phyloP scores from a whole-genome alignment of 2,797 vertebrate genomes.

The Gallinago solitaria region DNA sequence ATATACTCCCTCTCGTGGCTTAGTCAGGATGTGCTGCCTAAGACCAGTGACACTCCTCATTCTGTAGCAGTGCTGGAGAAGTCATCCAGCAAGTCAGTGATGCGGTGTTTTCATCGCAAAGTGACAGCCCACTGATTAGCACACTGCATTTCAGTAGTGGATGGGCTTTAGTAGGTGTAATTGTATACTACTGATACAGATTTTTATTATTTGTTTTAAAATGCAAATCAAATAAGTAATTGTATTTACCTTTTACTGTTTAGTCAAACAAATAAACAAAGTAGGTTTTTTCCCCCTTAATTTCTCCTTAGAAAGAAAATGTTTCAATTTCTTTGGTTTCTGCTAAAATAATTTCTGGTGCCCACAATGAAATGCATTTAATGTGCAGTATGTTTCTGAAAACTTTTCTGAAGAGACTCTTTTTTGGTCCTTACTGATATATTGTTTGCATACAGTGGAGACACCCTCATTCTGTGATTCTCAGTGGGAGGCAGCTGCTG shows the following conservation, averaged over 20 bases:
- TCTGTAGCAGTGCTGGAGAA: not conserved
- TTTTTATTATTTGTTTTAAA: not conserved
- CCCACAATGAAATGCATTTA: not conserved
- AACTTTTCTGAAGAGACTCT: not conserved
- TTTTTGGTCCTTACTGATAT: not conserved
- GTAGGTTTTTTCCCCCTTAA: not conserved
- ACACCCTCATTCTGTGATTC: not conserved
- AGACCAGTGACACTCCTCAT: not conserved
- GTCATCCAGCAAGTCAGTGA: not conserved
- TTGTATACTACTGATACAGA: not conserved
- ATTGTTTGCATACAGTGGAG: not conserved
- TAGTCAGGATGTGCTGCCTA: not conserved
- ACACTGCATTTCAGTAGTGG: not conserved
- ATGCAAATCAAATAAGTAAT: not conserved
- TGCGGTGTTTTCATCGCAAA: not conserved
- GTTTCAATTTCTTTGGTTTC: not conserved
- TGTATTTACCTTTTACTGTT: not conserved
- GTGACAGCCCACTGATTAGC: not conserved
- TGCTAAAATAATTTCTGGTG: not conserved
- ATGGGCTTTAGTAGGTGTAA: not conserved
- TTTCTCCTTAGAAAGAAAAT: not conserved
- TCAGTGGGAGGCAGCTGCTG: not conserved
- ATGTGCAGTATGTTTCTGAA: not conserved
- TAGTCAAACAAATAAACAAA: not conserved
- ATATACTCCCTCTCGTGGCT: slow-evolving; percentile 33